These are phyloP conservation scores for Cetoscarus ocellatus DNA, from an alignment of 2,797 vertebrate genomes.

Conservation along the genomic window DNA sequence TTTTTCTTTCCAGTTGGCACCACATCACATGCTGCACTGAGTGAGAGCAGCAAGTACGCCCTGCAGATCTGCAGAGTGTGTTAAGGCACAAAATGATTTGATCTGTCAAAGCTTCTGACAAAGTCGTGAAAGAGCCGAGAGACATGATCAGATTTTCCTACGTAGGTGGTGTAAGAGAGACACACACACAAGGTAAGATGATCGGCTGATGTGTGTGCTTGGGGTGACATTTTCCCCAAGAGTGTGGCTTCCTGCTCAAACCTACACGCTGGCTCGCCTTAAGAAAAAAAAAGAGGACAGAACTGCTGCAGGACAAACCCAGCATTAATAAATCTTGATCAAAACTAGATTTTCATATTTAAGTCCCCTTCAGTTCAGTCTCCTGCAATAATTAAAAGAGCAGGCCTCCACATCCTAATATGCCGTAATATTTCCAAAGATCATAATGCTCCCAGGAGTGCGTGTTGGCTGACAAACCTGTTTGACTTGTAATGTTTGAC, in stretches of 20 bases:
- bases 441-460: slow-evolving; percentile 6
- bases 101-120: slow-evolving; percentile 69
- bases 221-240: slow-evolving; percentile 85
- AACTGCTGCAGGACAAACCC: slow-evolving; percentile 66
- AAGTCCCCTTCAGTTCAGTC: too few relatives aligned
- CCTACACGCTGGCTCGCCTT: slow-evolving; percentile 82
- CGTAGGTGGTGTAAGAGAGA: slow-evolving; percentile 90
- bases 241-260: slow-evolving; percentile 90
- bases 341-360: slow-evolving; percentile 13
- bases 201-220: slow-evolving; percentile 64
- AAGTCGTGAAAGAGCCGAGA: slow-evolving; percentile 78
- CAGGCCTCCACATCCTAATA: slow-evolving; percentile 3
- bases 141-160: slow-evolving; percentile 91
- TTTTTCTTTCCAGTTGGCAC: slow-evolving; percentile 68
- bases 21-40: slow-evolving; percentile 46
- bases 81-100: slow-evolving; percentile 63
- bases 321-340: slow-evolving; percentile 15
- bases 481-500: slow-evolving; percentile 61
- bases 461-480: slow-evolving; percentile 44
- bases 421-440: slow-evolving; percentile 29
- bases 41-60: slow-evolving; percentile 62
- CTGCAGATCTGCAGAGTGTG: slow-evolving; percentile 65
- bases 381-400: not conserved
- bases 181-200: slow-evolving; percentile 53
- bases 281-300: slow-evolving; percentile 40